A percentile compares a stretch with the other conserved stretches of the same genome.
phyloP scores from a whole-genome alignment of 2,797 vertebrate species.

The Schizothorax lantsangensis region DNA sequence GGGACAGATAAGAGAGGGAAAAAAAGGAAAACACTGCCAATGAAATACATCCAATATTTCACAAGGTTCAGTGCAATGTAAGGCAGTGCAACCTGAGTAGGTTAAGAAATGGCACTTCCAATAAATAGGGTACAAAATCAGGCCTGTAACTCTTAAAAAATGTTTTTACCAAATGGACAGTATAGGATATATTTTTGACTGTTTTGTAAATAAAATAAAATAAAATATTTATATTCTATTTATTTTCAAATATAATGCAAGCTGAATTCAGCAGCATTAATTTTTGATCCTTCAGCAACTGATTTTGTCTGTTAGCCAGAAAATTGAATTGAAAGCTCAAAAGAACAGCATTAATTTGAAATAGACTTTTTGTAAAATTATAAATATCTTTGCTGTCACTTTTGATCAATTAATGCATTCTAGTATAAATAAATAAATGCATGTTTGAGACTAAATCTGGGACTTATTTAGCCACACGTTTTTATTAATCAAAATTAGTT shows the following conservation, averaged over 20 bases:
- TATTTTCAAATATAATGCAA: background rate
- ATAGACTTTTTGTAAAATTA: background rate
- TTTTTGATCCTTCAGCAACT: background rate
- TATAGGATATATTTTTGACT: background rate
- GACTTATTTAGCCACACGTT: background rate
- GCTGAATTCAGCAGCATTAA: no score
- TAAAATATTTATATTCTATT: no score
- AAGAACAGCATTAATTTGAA: background rate
- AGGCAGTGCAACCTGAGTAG: background rate
- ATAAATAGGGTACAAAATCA: background rate
- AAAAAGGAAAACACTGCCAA: background rate
- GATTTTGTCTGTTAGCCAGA: background rate
- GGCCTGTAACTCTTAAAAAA: background rate
- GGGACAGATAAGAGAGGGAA: background rate
- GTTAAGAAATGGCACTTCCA: background rate
- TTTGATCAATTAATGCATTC: background rate
- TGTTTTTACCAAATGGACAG: background rate
- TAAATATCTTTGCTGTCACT: background rate
- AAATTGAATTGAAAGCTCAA: background rate
- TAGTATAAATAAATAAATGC: background rate
- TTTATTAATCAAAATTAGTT: background rate
- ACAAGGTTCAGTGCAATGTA: background rate
- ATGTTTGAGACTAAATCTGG: background rate
- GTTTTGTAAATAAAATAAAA: background rate
- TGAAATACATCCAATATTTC: background rate